A percentile compares a stretch with the other conserved stretches of the same genome.
Evolutionary conservation across 2,797 vertebrate species (phyloP).

Genomic region (Myripristis murdjan): DNA sequence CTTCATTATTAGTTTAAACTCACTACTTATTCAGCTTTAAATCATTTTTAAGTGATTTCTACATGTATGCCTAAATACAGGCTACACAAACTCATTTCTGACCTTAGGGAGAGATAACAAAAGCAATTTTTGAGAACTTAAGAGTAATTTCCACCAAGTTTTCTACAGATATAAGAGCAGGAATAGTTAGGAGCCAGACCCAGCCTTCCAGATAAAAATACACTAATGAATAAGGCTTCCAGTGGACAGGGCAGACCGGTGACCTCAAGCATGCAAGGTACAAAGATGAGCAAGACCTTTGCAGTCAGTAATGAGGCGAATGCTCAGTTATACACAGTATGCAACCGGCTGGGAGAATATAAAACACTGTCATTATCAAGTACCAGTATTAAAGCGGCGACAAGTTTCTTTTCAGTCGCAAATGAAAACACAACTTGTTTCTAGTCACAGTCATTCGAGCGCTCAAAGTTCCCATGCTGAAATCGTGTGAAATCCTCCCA

Average conservation of each 20-base stretch:
- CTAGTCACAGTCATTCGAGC: slow-evolving; percentile 18
- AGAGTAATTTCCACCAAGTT: not conserved
- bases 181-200: not conserved
- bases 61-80: not conserved
- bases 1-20: not conserved
- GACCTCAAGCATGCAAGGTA: not conserved
- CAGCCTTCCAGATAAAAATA: not conserved
- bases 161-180: not conserved
- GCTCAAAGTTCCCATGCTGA: slow-evolving; percentile 7
- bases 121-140: slow-evolving; percentile 1
- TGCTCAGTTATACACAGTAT: slow-evolving; percentile 7
- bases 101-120: slow-evolving; percentile 4
- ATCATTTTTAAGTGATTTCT: not conserved
- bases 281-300: slow-evolving; percentile 3
- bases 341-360: not conserved
- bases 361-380: slow-evolving; percentile 4
- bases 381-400: not conserved
- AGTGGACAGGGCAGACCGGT: not conserved
- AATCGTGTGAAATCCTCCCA: slow-evolving; percentile 31
- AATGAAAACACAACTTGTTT: slow-evolving; percentile 26
- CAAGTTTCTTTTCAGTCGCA: slow-evolving; percentile 20
- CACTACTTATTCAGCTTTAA: not conserved
- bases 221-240: not conserved
- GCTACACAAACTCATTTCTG: not conserved
- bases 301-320: slow-evolving; percentile 5